Percentiles rank a stretch among this genome's conserved stretches.
These are phyloP conservation scores for Cercocebus atys DNA, from an alignment of 2,113 vertebrate species.

Conservation along the genomic window DNA sequence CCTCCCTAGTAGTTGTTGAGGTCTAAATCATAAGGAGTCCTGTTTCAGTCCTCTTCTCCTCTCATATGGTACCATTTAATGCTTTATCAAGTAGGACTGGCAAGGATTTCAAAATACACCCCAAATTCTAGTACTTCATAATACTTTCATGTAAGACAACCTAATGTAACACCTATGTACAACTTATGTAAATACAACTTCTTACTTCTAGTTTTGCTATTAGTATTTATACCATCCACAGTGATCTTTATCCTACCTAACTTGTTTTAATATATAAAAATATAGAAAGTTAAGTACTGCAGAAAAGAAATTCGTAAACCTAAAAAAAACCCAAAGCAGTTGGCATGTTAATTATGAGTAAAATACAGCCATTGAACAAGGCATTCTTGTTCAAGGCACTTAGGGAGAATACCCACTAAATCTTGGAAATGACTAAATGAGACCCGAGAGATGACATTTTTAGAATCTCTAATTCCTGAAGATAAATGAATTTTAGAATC, in stretches of 20 bases:
- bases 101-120: not conserved
- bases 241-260: not conserved
- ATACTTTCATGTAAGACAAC: not conserved
- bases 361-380: not conserved
- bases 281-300: not conserved
- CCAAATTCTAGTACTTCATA: not conserved
- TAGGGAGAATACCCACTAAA: not conserved
- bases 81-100: not conserved
- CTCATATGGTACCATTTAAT: not conserved
- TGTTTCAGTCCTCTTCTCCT: not conserved
- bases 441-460: not conserved
- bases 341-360: not conserved
- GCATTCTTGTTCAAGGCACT: not conserved
- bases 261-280: not conserved
- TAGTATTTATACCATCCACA: not conserved
- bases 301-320: not conserved
- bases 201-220: not conserved
- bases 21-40: not conserved
- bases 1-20: not conserved
- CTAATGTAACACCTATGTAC: not conserved
- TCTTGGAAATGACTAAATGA: not conserved
- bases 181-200: not conserved
- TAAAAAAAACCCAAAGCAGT: not conserved
- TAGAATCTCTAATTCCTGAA: not conserved
- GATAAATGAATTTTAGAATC: not conserved